A percentile compares a stretch with the other conserved stretches of the same genome.
phyloP scores from a whole-genome alignment of 2,888 invertebrate genomes.

The Aelia acuminata region DNA sequence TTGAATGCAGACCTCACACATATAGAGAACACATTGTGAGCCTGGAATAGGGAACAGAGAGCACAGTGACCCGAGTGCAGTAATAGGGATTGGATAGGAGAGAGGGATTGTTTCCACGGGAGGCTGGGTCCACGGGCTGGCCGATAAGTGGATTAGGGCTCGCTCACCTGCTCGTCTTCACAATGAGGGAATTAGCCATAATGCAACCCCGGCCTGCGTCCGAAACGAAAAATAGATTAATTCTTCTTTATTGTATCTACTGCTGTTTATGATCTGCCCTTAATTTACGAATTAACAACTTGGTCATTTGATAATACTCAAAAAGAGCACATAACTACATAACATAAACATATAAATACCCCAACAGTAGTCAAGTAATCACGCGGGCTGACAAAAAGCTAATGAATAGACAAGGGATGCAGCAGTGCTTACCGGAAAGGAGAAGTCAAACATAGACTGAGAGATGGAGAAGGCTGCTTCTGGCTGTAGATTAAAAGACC shows the following conservation, averaged over 20 bases:
- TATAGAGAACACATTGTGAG: constrained; percentile 13
- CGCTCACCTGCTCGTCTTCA: background rate
- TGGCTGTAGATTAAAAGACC: no score
- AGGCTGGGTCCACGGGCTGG: background rate
- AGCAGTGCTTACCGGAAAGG: no score
- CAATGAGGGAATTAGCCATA: constrained; percentile 34
- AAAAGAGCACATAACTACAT: no score
- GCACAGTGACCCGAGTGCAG: background rate
- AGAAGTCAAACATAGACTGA: no score
- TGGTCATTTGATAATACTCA: no score
- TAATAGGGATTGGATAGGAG: constrained; percentile 49
- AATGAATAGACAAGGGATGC: no score
- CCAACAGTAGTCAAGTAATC: no score
- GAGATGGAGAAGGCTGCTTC: no score
- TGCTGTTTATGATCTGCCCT: background rate
- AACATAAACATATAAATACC: no score
- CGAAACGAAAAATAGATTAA: background rate
- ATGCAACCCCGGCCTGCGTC: background rate
- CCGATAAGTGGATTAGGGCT: constrained; percentile 27
- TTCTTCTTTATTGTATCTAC: constrained; percentile 9
- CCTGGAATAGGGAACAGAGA: background rate
- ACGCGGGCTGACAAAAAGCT: no score
- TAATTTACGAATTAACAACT: background rate
- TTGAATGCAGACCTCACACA: constrained; percentile 26
- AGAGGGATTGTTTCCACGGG: constrained; percentile 22